Percentiles rank a stretch among this genome's conserved stretches.
Evolutionary conservation across 2,797 vertebrate genomes (phyloP).

Genomic region (Pangasius larnaudii): DNA sequence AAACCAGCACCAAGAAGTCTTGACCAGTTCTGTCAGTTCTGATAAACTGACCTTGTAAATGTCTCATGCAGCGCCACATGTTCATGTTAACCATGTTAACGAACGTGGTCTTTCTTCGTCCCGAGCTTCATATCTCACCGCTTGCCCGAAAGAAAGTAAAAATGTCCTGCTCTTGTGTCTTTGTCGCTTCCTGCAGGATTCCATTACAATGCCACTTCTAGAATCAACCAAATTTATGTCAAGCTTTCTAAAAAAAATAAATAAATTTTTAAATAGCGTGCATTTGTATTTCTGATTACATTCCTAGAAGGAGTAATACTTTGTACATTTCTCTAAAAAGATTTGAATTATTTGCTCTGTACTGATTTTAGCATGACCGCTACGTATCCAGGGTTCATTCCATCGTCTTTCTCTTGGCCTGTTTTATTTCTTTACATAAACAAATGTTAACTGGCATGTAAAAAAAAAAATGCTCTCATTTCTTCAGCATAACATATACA

Average conservation of each 20-base stretch:
- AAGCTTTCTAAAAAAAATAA: neutral
- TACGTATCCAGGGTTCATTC: neutral
- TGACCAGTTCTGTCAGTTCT: no score
- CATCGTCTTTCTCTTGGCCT: neutral
- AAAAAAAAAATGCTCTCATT: neutral
- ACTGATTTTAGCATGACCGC: neutral
- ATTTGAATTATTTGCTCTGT: neutral
- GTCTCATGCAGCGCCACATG: no score
- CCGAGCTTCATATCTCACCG: no score
- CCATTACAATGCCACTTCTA: neutral
- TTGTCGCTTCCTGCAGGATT: neutral
- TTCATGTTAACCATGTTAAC: no score
- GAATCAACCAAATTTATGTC: neutral
- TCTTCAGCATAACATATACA: no score
- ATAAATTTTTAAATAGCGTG: no score
- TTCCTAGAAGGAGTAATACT: neutral
- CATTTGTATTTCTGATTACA: neutral
- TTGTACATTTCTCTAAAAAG: neutral
- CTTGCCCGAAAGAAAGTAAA: no score
- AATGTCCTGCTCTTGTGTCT: no score
- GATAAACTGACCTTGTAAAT: neutral
- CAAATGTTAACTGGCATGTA: neutral
- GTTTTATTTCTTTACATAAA: neutral
- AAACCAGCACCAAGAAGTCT: neutral
- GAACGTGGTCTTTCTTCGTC: no score